These are phyloP conservation scores for Ctena decussata DNA, from an alignment of 2,888 invertebrate species.

Conservation along the genomic window DNA sequence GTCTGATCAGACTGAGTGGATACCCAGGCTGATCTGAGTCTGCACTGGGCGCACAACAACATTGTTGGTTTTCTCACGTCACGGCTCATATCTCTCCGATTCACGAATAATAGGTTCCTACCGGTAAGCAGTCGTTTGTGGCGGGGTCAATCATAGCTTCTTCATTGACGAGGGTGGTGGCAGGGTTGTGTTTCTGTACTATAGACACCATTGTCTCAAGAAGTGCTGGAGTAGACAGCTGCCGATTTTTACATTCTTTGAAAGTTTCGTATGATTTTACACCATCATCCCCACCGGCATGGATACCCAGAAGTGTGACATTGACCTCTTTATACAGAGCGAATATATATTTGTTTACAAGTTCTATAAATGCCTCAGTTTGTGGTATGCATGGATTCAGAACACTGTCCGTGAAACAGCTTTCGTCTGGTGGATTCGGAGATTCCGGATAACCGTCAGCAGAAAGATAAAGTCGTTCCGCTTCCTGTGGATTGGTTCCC, in stretches of 20 bases:
- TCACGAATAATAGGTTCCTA: too few species aligned
- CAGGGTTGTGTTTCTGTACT: neutral
- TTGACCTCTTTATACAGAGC: neutral
- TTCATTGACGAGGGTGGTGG: slow-evolving; percentile 27
- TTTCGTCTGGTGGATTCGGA: neutral
- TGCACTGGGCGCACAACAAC: too few species aligned
- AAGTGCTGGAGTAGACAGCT: neutral
- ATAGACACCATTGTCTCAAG: neutral
- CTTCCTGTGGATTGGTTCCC: neutral
- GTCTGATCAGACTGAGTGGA: too few species aligned
- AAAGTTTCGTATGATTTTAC: slow-evolving; percentile 29
- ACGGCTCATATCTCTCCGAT: too few species aligned
- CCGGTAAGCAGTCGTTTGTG: slow-evolving; percentile 23
- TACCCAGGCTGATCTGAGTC: too few species aligned
- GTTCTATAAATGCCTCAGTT: slow-evolving; percentile 38
- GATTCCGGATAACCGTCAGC: neutral
- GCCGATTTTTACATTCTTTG: slow-evolving; percentile 8
- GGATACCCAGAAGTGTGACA: slow-evolving; percentile 8
- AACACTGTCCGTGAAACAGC: slow-evolving; percentile 27
- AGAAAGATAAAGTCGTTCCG: slow-evolving; percentile 10
- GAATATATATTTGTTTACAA: neutral
- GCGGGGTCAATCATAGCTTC: slow-evolving; percentile 40
- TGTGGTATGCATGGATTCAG: slow-evolving; percentile 47
- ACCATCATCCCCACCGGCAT: slow-evolving; percentile 57
- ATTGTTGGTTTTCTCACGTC: too few species aligned